Percentiles rank a stretch among this genome's conserved stretches.
Evolutionary conservation across 37 sponge, comb jelly and placozoan species (phyloP).

Genomic region (Halichondria panicea): DNA sequence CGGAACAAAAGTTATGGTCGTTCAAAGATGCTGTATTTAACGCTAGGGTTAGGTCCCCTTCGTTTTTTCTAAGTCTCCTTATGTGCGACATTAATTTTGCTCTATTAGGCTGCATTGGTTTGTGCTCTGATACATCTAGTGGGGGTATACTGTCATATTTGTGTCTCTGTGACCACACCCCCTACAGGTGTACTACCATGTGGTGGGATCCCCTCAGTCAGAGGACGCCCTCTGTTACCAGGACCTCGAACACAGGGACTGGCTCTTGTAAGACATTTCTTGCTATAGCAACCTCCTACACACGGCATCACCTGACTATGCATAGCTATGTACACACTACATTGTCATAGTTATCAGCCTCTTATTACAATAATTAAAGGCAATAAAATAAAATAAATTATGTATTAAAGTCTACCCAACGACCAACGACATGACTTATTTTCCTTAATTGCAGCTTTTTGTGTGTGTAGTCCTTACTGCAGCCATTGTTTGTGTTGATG

Average conservation of each 20-base stretch:
- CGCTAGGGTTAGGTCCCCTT: background rate
- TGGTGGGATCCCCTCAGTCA: constrained; percentile 64
- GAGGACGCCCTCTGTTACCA: constrained; percentile 86
- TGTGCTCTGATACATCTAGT: too few relatives aligned
- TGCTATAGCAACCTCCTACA: too few relatives aligned
- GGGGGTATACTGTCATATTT: too few relatives aligned
- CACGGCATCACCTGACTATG: too few relatives aligned
- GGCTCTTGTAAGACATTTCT: constrained; percentile 70
- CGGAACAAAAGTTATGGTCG: too few relatives aligned
- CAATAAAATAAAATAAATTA: background rate
- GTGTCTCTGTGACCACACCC: too few relatives aligned
- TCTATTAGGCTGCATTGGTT: too few relatives aligned
- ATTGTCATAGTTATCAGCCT: too few relatives aligned
- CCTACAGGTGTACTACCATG: constrained; percentile 85
- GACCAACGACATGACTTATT: background rate
- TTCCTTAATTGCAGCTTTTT: background rate
- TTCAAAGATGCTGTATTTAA: too few relatives aligned
- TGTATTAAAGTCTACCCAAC: background rate
- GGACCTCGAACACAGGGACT: constrained; percentile 81
- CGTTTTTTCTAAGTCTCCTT: background rate
- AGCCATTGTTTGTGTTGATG: too few relatives aligned
- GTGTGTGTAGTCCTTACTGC: background rate
- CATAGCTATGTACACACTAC: too few relatives aligned
- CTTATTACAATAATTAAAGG: too few relatives aligned
- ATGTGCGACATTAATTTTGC: background rate